A percentile compares a stretch with the other conserved stretches of the same genome.
phyloP scores from a whole-genome alignment of 2,113 vertebrate species.

The Muntiacus muntjak region DNA sequence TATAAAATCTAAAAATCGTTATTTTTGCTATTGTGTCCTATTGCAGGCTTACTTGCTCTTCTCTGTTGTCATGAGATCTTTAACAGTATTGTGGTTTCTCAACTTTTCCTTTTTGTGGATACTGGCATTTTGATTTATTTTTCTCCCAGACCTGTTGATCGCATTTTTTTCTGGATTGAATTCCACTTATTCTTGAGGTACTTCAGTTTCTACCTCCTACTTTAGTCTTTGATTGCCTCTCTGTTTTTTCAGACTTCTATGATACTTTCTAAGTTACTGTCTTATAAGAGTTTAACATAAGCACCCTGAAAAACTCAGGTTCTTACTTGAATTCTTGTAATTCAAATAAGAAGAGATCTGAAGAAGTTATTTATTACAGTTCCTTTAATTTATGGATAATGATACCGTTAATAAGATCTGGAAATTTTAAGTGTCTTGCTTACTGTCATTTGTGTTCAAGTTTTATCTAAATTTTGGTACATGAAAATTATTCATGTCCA shows the following conservation, averaged over 20 bases:
- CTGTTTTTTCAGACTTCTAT: conserved; percentile 59
- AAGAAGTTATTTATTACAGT: neutral
- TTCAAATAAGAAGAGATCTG: neutral
- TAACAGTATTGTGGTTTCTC: neutral
- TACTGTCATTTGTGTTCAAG: conserved; percentile 53
- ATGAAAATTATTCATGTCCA: conserved; percentile 55
- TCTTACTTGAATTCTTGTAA: neutral
- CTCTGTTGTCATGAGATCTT: neutral
- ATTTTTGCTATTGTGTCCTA: neutral
- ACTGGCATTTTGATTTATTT: neutral
- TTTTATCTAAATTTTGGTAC: conserved; percentile 63
- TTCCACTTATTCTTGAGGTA: conserved; percentile 32
- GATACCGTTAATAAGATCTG: neutral
- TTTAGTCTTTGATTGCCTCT: conserved; percentile 49
- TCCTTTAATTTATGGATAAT: neutral
- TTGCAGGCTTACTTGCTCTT: neutral
- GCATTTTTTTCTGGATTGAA: neutral
- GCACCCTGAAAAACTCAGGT: neutral
- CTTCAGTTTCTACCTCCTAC: conserved; percentile 10
- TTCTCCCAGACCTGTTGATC: conserved; percentile 25
- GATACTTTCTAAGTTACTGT: conserved; percentile 68
- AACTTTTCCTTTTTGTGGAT: neutral
- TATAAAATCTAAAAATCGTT: conserved; percentile 1
- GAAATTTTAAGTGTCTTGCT: neutral
- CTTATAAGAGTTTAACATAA: conserved; percentile 45